These are phyloP conservation scores for Harpalus rufipes DNA, from an alignment of 2,888 invertebrate genomes.

Conservation along the genomic window DNA sequence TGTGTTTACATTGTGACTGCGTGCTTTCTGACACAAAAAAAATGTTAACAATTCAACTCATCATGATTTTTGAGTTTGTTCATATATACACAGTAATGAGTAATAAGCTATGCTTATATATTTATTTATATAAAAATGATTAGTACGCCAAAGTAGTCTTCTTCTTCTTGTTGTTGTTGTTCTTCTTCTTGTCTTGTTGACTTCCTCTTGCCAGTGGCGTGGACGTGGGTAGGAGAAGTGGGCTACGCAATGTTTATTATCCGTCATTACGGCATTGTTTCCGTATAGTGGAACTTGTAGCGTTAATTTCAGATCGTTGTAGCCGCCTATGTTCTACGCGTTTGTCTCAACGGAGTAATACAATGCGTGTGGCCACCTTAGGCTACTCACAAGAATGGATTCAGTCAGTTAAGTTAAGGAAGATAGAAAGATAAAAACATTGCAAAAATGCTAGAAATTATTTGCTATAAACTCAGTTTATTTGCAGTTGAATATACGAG, in stretches of 20 bases:
- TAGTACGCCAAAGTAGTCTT: no score
- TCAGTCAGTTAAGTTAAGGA: not conserved
- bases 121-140: no score
- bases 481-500: not conserved
- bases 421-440: not conserved
- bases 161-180: no score
- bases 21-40: no score
- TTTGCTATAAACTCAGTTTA: not conserved
- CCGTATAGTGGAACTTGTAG: slow-evolving; percentile 15
- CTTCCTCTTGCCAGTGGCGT: slow-evolving; percentile 17
- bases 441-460: not conserved
- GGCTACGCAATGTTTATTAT: slow-evolving; percentile 30
- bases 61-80: no score
- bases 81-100: no score
- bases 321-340: slow-evolving; percentile 12
- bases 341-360: slow-evolving; percentile 11
- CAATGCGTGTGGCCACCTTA: slow-evolving; percentile 11
- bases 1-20: no score
- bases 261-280: slow-evolving; percentile 29
- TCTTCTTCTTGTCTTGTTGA: not conserved
- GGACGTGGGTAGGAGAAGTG: slow-evolving; percentile 15
- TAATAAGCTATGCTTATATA: no score
- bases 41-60: no score
- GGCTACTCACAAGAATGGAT: slow-evolving; percentile 6
- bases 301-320: slow-evolving; percentile 32